A percentile compares a stretch with the other conserved stretches of the same genome.
Evolutionary conservation across 2,113 vertebrate genomes (phyloP).

Genomic region (Acrocephalus kingi): DNA sequence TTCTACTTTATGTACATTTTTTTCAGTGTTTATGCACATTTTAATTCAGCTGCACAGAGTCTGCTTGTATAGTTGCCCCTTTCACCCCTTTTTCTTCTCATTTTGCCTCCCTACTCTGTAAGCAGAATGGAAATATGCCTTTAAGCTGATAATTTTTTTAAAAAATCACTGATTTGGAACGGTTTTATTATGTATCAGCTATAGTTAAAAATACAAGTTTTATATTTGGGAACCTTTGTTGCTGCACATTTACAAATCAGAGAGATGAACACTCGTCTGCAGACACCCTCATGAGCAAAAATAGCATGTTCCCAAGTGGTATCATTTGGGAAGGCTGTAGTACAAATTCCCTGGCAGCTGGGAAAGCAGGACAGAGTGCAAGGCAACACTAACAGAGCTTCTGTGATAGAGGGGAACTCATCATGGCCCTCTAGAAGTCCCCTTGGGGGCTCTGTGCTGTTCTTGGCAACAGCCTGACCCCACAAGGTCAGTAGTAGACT

Average conservation of each 20-base stretch:
- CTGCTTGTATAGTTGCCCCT: not conserved
- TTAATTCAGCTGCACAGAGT: not conserved
- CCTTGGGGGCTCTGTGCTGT: not conserved
- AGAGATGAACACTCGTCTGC: not conserved
- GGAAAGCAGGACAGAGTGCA: not conserved
- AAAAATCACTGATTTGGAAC: not conserved
- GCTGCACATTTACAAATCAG: not conserved
- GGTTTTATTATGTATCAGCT: not conserved
- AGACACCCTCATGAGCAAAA: not conserved
- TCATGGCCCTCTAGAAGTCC: not conserved
- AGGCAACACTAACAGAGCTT: not conserved
- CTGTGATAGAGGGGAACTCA: not conserved
- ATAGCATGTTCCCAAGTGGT: not conserved
- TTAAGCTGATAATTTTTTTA: not conserved
- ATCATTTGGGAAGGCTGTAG: not conserved
- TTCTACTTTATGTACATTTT: not conserved
- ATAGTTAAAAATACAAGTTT: slow-evolving; percentile 14
- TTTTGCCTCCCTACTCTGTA: not conserved
- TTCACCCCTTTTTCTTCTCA: not conserved
- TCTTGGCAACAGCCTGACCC: not conserved
- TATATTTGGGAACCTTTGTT: not conserved
- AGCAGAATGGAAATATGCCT: not conserved
- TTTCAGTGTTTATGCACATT: not conserved
- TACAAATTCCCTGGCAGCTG: not conserved
- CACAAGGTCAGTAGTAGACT: not conserved